Evolutionary conservation across 2,113 vertebrate genomes (phyloP), one percentile per base, ranked within the genome.

Genomic region (Phylloscopus trochiloides): DNA sequence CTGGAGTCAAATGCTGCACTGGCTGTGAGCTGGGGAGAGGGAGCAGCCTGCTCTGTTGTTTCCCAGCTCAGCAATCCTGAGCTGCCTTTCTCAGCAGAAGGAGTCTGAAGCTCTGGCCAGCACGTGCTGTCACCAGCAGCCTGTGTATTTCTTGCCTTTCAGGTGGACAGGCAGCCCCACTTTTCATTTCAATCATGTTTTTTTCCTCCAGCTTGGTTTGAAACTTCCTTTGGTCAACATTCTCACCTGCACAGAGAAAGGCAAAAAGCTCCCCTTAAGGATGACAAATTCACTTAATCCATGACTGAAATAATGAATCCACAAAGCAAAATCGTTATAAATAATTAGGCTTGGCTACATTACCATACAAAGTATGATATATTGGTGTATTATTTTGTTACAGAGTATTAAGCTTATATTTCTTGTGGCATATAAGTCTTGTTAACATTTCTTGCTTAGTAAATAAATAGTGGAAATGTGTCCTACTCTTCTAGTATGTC

Each of bases 381-480:
- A 70, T 40, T 51, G 59, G 24, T 58, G 24, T 80, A 26, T 76
- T 94, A 86, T 75, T 86, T 70, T 57, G 19, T 88, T 90, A 48
- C 54, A 85, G 79, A 92, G 50, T 82, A 91, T 82, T 83, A 83
- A 75, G 55, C 72, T 88, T 86, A 19, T 84, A 45, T 82, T 90
- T 95, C 63, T 59, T 77, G 28, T 25, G n/a, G 51, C 32, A 45
- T 72, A 12, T 43, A 84, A 84, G 65, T 77, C 55, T 77, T 89
- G 92, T 26, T 88, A 95, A 76, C 28, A 14, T 86, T 93, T 71
- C 63, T 88, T 36, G 15, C 68, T 83, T 92, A 55, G 65, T 86
- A 94, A 94, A 91, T 88, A 93, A 94, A 70, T 83, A 55, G 65
- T 88, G 65, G 65, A 88, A 95, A 47, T 84, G 65, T 68, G n/a